Conservation (phyloP, 1,140 invertebrate species). For the Oreohelix idahoensis region DNA sequence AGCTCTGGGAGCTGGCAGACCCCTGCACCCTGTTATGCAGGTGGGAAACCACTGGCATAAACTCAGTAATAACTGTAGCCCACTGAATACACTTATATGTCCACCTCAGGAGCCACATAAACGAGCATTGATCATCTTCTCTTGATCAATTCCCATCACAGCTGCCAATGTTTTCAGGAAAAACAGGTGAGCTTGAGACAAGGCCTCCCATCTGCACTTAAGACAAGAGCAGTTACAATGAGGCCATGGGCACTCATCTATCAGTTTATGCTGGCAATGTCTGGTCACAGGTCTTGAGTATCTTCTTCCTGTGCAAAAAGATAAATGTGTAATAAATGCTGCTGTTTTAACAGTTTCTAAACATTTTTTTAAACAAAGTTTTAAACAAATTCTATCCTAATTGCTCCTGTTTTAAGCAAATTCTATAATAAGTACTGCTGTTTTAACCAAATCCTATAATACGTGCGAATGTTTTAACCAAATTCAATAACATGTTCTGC, state of each 20-base stretch:
- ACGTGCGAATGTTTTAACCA: too few species aligned
- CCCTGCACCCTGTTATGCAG: neutral
- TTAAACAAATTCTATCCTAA: too few species aligned
- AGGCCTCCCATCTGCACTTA: conserved; percentile 82
- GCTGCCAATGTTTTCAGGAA: conserved; percentile 44
- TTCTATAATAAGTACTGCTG: too few species aligned
- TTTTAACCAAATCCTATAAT: too few species aligned
- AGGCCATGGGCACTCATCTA: conserved; percentile 92
- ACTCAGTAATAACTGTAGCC: neutral
- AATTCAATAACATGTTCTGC: too few species aligned
- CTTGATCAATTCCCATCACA: conserved; percentile 50
- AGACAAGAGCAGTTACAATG: conserved; percentile 93
- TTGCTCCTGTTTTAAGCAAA: too few species aligned
- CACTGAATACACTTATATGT: neutral
- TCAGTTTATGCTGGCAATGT: conserved; percentile 76
- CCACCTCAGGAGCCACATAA: conserved; percentile 45
- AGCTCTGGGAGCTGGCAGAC: neutral
- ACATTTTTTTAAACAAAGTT: too few species aligned
- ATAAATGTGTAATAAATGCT: too few species aligned
- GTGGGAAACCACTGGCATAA: neutral
- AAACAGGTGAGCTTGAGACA: conserved; percentile 57
- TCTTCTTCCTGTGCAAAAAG: neutral
- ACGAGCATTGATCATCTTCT: conserved; percentile 44
- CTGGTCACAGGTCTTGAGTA: neutral
- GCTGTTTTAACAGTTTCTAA: too few species aligned